Base-by-base conservation (phyloP, 1,140 invertebrate species). In the Zophobas morio region DNA sequence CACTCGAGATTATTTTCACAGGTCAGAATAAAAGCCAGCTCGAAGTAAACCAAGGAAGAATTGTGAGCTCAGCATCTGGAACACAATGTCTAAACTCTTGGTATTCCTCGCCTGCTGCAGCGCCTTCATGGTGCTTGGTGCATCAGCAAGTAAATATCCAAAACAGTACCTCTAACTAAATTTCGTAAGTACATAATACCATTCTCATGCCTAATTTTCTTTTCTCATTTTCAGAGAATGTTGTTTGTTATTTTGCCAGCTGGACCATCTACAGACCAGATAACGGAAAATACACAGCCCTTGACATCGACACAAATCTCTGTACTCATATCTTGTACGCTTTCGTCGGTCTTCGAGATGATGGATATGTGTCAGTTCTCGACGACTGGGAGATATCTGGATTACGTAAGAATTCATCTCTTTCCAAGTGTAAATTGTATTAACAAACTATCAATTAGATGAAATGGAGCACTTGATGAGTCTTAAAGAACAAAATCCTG, bases 261-360 rank as follows among this genome's bases (percentile, higher is more conserved):
- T 95, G 93, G 93, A 89, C 93, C 0, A 89, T 90, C 1, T 94
- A 94, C 82, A 88, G 93, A 51, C 87, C 85, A 0, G 90, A 88
- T 4, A 82, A 86, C 53, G 93, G 93, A 6, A 90, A 91, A 85
- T 93, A 91, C 79, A 88, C 88, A n/a, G 90, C 93, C 0, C 87
- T 89, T 47, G 78, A 93, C 66, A 90, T 96, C 6, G 90, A 95
- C 82, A 88, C 92, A 0, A 84, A 86, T 20, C 85, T 94, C 0
- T 95, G 93, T 82, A 93, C 93, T 0, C 93, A 95, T 84, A 76
- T 94, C n/a, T 88, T 94, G 33, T 94, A 94, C 81, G 85, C 90
- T 0, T 95, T 94, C 82, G 89, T 90, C 54, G 93, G 93, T 1
- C 86, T 92, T 6, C 85, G 87, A 51, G 40, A 34, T 34, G 85